These are phyloP conservation scores for Sinodicranocentrus sp. DNA, from an alignment of 2,888 invertebrate species.

Conservation along the genomic window DNA sequence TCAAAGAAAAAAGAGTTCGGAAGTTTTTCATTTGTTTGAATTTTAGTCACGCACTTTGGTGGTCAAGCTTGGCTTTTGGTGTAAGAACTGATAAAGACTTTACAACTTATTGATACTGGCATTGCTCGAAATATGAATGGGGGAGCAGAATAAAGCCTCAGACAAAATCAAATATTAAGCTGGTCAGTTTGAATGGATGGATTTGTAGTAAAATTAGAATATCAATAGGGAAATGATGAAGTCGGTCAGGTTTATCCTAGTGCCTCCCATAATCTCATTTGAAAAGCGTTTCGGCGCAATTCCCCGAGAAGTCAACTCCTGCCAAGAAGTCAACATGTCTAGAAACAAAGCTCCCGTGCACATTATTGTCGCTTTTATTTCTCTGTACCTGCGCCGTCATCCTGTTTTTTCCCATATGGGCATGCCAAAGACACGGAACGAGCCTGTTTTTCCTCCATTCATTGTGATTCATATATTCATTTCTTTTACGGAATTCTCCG, in stretches of 20 bases:
- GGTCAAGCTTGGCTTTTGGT: conserved; percentile 32
- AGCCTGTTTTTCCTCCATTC: conserved; percentile 29
- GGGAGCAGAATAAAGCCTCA: neutral
- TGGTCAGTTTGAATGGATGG: conserved; percentile 26
- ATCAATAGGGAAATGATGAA: too few relatives aligned
- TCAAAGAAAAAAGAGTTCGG: neutral
- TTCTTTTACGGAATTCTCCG: conserved; percentile 25
- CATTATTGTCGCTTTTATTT: conserved; percentile 20
- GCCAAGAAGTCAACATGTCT: conserved; percentile 28
- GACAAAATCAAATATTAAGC: neutral
- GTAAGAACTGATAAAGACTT: too few relatives aligned
- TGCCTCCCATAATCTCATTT: neutral
- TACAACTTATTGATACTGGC: too few relatives aligned
- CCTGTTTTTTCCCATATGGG: conserved; percentile 25
- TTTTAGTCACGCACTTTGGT: conserved; percentile 42
- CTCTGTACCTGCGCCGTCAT: conserved; percentile 47
- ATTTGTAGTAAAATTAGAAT: conserved; percentile 57
- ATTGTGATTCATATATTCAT: conserved; percentile 23
- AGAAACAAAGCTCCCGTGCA: conserved; percentile 10
- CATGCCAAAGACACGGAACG: conserved; percentile 25
- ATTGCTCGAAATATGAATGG: too few relatives aligned
- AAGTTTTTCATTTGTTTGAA: neutral
- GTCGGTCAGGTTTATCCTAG: too few relatives aligned
- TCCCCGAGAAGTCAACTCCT: neutral
- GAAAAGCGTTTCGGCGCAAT: conserved; percentile 31